Base-by-base conservation (phyloP, 2,888 invertebrate species). In the Barypeithes pellucidus region DNA sequence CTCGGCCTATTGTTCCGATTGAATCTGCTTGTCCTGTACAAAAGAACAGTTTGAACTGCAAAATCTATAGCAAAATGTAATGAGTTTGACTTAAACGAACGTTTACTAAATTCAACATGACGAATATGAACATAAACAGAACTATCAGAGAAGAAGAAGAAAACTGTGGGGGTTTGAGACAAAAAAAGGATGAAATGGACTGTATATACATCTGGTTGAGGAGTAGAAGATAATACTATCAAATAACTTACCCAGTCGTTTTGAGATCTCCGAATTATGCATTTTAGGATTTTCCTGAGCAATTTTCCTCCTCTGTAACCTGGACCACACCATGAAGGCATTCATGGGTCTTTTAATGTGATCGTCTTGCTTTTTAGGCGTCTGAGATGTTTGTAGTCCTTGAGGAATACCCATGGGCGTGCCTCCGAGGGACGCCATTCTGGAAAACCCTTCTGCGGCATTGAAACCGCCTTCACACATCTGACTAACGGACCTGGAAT, bases 291-390 rank as follows among this genome's bases (percentile, higher is more conserved):
- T 98, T 82, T 98, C 98, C 87, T 97, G 97, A 0, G 98, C 97
- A 81, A 98, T 98, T 88, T 97, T 97, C 82, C 97, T 88, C 79
- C 98, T 88, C 85, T 97, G 97, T 66, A 96, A 89, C 74, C 98
- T 87, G 11, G 97, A 97, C 97, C 98, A 98, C 60, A 98, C 98
- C 98, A 98, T 98, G 87, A 98, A 98, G 0, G 98, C 98, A 87
- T 98, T 98, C 98, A 98, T 98, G 39, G 98, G 98, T 78, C 98
- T 89, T 86, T 98, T 98, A 81, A 98, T 97, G 87, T 97, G 96
- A 81, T 95, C 95, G 81, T 93, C 93, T 77, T 91, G 94, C 69
- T 91, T 88, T 82, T 90, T 90, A 80, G 88, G 87, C 84, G 90
- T 80, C 78, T 89, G 88, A 11, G 88, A 83, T 0, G 88, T 87